phyloP scores from a whole-genome alignment of 2,797 vertebrate species.

The Harpagifer antarcticus region DNA sequence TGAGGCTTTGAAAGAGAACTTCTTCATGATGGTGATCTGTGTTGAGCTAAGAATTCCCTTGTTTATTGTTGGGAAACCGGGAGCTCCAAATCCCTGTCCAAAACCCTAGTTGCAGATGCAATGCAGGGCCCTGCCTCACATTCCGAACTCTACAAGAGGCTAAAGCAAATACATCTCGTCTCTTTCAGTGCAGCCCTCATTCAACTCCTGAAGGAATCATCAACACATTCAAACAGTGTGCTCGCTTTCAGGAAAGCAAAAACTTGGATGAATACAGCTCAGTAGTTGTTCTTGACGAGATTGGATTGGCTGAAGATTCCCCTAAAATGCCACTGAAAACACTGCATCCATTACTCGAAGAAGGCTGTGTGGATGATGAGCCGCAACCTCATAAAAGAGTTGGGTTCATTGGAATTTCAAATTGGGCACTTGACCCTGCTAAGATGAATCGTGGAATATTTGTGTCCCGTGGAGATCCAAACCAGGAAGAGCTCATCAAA shows the following conservation, averaged over 20 bases:
- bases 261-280: conserved; percentile 90
- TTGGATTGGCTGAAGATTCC: conserved; percentile 94
- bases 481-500: conserved; percentile 83
- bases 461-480: conserved; percentile 86
- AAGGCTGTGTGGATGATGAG: conserved; percentile 92
- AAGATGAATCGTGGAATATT: conserved; percentile 94
- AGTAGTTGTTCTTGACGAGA: conserved; percentile 94
- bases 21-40: conserved; percentile 96
- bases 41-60: conserved; percentile 93
- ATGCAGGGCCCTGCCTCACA: conserved; percentile 92
- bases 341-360: conserved; percentile 92
- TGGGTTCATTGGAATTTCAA: conserved; percentile 93
- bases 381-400: conserved; percentile 91
- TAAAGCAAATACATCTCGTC: conserved; percentile 91
- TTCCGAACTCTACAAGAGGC: conserved; percentile 85
- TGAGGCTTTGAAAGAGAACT: conserved; percentile 91
- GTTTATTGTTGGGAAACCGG: conserved; percentile 94
- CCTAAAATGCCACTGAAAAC: conserved; percentile 94
- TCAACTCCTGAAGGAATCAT: conserved; percentile 92
- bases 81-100: conserved; percentile 94
- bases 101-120: conserved; percentile 91
- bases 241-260: conserved; percentile 91
- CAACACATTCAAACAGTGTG: conserved; percentile 88
- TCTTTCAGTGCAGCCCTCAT: conserved; percentile 93
- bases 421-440: conserved; percentile 92